phyloP scores from a whole-genome alignment of 2,797 vertebrate genomes.

The Borostomias antarcticus region DNA sequence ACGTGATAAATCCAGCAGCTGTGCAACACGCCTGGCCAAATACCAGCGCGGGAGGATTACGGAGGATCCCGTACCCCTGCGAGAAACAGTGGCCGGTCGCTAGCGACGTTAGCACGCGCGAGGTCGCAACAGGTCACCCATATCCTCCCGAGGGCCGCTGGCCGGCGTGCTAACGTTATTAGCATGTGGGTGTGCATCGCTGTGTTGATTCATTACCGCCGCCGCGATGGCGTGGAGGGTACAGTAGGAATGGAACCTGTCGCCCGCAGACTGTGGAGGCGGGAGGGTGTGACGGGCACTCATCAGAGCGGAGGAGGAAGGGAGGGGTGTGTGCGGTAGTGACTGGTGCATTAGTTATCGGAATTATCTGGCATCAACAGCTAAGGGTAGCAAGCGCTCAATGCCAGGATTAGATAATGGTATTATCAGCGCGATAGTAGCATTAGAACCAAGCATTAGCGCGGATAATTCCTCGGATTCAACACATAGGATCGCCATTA shows the following conservation, averaged over 20 bases:
- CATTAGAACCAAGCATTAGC: conserved; percentile 79
- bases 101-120: too few species aligned
- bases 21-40: too few species aligned
- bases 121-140: too few species aligned
- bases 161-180: background rate
- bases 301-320: conserved; percentile 52
- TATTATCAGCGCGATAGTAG: conserved; percentile 78
- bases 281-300: conserved; percentile 61
- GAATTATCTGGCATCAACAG: conserved; percentile 75
- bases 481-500: conserved; percentile 71
- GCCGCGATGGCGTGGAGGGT: too few species aligned
- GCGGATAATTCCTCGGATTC: conserved; percentile 77
- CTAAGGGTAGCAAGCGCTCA: conserved; percentile 71
- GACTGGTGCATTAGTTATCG: conserved; percentile 76
- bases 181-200: conserved; percentile 10
- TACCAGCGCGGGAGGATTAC: too few species aligned
- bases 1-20: background rate
- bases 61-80: too few species aligned
- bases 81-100: too few species aligned
- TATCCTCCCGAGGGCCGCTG: too few species aligned
- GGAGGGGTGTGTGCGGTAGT: conserved; percentile 55
- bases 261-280: conserved; percentile 44
- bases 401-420: conserved; percentile 77
- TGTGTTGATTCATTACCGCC: too few species aligned
- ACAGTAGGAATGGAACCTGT: conserved; percentile 39